These are phyloP conservation scores for Mystacornis crossleyi DNA, from an alignment of 2,113 vertebrate genomes.

Conservation along the genomic window DNA sequence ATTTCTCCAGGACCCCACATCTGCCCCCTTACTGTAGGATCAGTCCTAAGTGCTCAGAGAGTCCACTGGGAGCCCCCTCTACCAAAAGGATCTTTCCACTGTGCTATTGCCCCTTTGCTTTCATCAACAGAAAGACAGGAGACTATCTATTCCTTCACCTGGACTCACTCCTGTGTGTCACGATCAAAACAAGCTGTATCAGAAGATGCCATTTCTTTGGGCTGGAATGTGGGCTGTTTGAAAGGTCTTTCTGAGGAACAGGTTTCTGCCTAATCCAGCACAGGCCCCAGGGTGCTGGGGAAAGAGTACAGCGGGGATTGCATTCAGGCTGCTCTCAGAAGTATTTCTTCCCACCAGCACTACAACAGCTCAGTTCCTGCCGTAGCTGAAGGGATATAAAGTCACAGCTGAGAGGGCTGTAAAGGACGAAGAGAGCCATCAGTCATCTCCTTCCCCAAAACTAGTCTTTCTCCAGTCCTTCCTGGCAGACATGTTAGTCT, in stretches of 20 bases:
- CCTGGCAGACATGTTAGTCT: not conserved
- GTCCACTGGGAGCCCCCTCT: not conserved
- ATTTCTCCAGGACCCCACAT: not conserved
- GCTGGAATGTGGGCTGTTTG: not conserved
- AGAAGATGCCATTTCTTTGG: not conserved
- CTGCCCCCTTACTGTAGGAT: not conserved
- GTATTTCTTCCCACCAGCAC: not conserved
- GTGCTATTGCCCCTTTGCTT: not conserved
- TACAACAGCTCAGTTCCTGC: not conserved
- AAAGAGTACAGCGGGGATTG: not conserved
- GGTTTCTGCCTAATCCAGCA: not conserved
- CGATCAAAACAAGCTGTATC: not conserved
- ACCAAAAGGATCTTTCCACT: not conserved
- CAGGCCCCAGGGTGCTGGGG: not conserved
- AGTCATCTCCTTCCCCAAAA: not conserved
- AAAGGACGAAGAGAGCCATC: not conserved
- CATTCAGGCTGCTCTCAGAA: not conserved
- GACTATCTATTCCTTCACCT: not conserved
- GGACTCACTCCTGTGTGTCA: not conserved
- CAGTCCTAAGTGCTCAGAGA: not conserved
- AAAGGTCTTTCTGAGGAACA: not conserved
- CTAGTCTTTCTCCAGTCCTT: not conserved
- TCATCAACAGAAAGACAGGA: not conserved
- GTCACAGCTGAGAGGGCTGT: constrained; percentile 38
- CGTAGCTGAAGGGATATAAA: not conserved